Conservation (phyloP, 2,797 vertebrate genomes). For the Corythornis leucogaster region DNA sequence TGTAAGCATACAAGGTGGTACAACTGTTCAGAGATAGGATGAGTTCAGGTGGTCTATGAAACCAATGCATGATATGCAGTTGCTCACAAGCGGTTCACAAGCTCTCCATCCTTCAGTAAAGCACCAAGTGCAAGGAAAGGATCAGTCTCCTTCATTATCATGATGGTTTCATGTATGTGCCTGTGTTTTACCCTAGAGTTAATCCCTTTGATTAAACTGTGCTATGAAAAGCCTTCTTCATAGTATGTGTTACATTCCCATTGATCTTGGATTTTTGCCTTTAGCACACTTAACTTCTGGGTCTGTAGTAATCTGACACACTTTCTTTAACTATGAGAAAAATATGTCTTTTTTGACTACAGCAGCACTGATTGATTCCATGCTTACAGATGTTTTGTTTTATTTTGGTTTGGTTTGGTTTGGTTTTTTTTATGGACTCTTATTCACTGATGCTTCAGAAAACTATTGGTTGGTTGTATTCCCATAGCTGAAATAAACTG, state of each 20-base stretch:
- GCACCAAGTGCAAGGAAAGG: background rate
- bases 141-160: background rate
- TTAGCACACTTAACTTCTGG: background rate
- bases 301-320: background rate
- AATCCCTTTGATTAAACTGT: background rate
- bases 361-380: conserved; percentile 22
- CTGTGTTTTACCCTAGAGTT: background rate
- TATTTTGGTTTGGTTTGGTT: too few species aligned
- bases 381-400: background rate
- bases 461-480: conserved; percentile 26
- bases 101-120: background rate
- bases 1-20: background rate
- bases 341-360: conserved; percentile 14
- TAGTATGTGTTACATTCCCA: background rate
- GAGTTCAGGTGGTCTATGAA: background rate
- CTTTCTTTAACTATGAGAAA: conserved; percentile 13
- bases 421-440: background rate
- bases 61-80: background rate
- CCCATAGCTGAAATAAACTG: conserved; percentile 49
- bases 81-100: background rate
- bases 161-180: background rate
- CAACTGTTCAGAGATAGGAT: background rate
- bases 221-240: background rate
- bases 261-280: background rate
- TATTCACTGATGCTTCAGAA: conserved; percentile 22